A percentile compares a stretch with the other conserved stretches of the same genome.
phyloP scores from a whole-genome alignment of 2,797 vertebrate genomes.

The Erethizon dorsatum region DNA sequence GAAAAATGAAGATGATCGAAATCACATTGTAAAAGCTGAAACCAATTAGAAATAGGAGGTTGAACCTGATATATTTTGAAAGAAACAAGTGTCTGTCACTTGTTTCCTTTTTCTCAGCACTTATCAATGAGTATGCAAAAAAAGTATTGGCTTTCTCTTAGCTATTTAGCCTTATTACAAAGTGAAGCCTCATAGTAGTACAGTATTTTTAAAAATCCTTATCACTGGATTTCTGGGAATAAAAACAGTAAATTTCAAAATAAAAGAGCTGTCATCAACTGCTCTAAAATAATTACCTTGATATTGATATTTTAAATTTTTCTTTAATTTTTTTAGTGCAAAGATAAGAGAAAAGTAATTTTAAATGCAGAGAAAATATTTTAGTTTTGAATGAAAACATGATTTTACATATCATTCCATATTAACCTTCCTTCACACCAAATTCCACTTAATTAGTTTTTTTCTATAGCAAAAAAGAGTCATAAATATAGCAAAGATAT shows the following conservation, averaged over 20 bases:
- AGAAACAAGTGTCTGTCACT: conserved; percentile 63
- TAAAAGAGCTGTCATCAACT: neutral
- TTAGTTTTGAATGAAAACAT: conserved; percentile 27
- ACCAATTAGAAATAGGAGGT: conserved; percentile 62
- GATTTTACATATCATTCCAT: neutral
- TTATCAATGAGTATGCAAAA: conserved; percentile 33
- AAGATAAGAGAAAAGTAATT: neutral
- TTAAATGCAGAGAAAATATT: neutral
- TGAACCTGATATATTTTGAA: conserved; percentile 70
- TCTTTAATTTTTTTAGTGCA: conserved; percentile 1
- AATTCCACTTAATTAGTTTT: neutral
- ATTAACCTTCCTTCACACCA: neutral
- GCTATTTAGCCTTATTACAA: neutral
- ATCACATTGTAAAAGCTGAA: conserved; percentile 78
- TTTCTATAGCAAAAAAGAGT: neutral
- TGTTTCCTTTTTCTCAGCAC: conserved; percentile 45
- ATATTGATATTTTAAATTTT: conserved; percentile 17
- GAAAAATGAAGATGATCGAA: conserved; percentile 71
- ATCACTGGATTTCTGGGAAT: neutral
- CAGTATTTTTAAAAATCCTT: neutral
- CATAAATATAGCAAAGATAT: conserved; percentile 12
- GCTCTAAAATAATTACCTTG: neutral
- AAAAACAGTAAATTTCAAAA: conserved; percentile 49
- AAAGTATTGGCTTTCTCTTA: conserved; percentile 51
- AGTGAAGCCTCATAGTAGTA: neutral